phyloP scores from a whole-genome alignment of 1,140 invertebrate species.

The Intoshia linei region DNA sequence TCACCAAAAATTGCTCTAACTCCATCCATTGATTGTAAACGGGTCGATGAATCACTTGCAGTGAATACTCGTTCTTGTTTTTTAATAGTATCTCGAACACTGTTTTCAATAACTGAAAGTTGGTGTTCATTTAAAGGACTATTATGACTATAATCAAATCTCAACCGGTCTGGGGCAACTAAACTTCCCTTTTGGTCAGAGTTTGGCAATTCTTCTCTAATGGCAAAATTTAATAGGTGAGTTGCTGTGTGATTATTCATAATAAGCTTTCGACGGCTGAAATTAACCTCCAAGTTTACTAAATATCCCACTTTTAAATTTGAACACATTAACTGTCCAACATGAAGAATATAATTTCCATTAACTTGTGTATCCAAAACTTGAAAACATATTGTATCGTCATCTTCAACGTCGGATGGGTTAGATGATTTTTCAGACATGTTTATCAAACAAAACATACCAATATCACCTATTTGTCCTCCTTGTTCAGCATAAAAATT shows the following conservation, averaged over 20 bases:
- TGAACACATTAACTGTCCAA: constrained; percentile 31
- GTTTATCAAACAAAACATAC: constrained; percentile 54
- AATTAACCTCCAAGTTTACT: constrained; percentile 32
- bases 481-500: constrained; percentile 74
- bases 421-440: constrained; percentile 20
- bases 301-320: constrained; percentile 55
- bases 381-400: no score
- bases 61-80: no score
- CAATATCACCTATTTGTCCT: constrained; percentile 86
- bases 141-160: constrained; percentile 94
- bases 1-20: no score
- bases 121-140: no score
- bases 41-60: no score
- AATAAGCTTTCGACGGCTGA: constrained; percentile 20
- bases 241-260: constrained; percentile 99
- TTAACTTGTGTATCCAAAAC: constrained; percentile 76
- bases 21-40: no score
- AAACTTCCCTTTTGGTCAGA: constrained; percentile 82
- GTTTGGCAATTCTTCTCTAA: constrained; percentile 53
- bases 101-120: no score
- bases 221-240: constrained; percentile 68
- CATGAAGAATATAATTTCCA: constrained; percentile 72
- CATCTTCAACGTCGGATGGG: not conserved
- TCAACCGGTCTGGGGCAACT: constrained; percentile 70
- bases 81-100: no score